Base-by-base conservation (phyloP, 1,140 invertebrate species). In the Caenorhabditis latens region DNA sequence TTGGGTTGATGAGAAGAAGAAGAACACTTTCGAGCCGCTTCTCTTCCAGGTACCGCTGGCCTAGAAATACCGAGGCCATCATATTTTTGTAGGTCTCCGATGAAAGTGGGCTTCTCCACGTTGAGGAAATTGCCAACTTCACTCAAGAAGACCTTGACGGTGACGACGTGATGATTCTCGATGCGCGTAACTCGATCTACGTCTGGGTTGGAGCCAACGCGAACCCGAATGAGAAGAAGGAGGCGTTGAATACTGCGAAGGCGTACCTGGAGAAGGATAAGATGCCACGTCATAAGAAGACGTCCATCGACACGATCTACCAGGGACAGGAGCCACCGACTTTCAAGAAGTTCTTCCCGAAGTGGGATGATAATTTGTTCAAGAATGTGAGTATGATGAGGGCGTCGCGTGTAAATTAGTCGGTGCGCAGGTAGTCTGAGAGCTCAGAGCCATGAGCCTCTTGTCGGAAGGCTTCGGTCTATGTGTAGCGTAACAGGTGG, bases 141-240 rank as follows among this genome's bases (percentile, higher is more conserved):
- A 93, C 94, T 83, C 91, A 92, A 84, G 89, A 92, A 58, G 95
- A 96, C 92, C 93, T 96, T 43, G 95, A 95, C 88, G 94, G 95
- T 85, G 96, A 96, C 4, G 96, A 97, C 92, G 96, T 95, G 90
- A 97, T 97, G 93, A 96, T 97, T 90, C 92, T 97, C 88, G 96
- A 97, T 93, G 94, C 95, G 40, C 95, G 95, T 32, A 95, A 95
- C 86, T 94, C 95, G 65, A 95, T 97, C 83, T 96, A 95, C 90
- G 95, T 97, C 0, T 97, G 96, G 93, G 95, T 96, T 83, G 96
- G 96, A 40, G 93, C 94, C 83, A 95, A 95, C 32, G 95, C 95
- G n/a, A 94, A 94, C 14, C 94, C 94, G 42, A 94, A 95, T 75
- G 95, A 96, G 89, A 95, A 94, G 86, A 92, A 93, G 85, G 93